A percentile compares a stretch with the other conserved stretches of the same genome.
These are phyloP conservation scores for Allygus modestus DNA, from an alignment of 2,888 invertebrate genomes.

Conservation along the genomic window DNA sequence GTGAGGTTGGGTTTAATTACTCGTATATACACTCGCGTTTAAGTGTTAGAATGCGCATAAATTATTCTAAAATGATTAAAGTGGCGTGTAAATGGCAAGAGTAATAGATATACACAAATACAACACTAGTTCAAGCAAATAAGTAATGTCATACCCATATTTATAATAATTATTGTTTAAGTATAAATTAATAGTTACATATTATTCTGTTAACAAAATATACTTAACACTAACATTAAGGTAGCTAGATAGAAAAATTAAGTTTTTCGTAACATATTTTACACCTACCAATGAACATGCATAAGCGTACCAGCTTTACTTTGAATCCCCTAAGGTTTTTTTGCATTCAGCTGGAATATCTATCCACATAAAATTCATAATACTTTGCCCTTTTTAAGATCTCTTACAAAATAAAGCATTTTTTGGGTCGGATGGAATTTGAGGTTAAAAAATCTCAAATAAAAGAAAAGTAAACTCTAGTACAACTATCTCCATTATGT, in stretches of 20 bases:
- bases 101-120: constrained; percentile 15
- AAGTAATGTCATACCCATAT: neutral
- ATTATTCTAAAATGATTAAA: neutral
- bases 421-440: too few species aligned
- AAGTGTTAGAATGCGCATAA: neutral
- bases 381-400: too few species aligned
- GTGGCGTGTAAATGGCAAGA: neutral
- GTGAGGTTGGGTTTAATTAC: neutral
- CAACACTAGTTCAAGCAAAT: constrained; percentile 13
- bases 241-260: constrained; percentile 1
- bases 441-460: too few species aligned
- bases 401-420: too few species aligned
- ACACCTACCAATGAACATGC: constrained; percentile 32
- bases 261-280: neutral
- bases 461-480: too few species aligned
- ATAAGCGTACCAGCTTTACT: constrained; percentile 52
- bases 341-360: neutral
- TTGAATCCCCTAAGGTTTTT: constrained; percentile 23
- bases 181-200: constrained; percentile 6
- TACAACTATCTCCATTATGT: too few species aligned
- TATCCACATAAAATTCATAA: too few species aligned
- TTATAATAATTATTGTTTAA: neutral
- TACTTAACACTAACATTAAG: neutral
- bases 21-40: neutral
- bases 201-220: constrained; percentile 13